A percentile compares a stretch with the other conserved stretches of the same genome.
phyloP scores from a whole-genome alignment of 2,113 vertebrate genomes.

The Malurus alboscapulatus region DNA sequence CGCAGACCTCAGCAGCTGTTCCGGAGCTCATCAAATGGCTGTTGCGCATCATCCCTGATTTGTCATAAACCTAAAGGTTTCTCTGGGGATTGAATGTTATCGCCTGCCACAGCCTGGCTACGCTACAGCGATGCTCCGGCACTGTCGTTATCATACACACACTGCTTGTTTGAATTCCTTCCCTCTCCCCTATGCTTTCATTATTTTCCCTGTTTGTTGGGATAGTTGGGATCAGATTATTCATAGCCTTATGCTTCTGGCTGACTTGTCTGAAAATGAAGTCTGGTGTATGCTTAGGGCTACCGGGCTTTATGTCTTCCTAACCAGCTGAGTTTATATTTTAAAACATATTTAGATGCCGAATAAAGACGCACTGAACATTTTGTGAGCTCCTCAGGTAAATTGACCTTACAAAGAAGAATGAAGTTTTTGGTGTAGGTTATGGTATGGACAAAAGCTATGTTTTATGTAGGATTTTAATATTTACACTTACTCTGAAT shows the following conservation, averaged over 20 bases:
- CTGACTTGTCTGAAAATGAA: background rate
- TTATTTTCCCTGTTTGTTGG: background rate
- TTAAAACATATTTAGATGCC: background rate
- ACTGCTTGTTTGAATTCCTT: background rate
- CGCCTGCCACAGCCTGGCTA: background rate
- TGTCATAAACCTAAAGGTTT: constrained; percentile 58
- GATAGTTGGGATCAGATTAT: background rate
- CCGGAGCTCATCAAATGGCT: constrained; percentile 59
- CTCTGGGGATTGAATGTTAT: constrained; percentile 47
- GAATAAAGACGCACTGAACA: background rate
- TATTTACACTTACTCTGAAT: background rate
- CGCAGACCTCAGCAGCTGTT: constrained; percentile 58
- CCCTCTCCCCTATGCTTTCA: background rate
- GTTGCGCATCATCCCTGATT: constrained; percentile 62
- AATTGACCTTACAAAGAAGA: background rate
- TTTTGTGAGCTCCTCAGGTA: background rate
- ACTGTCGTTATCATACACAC: background rate
- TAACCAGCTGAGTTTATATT: background rate
- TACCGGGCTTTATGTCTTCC: background rate
- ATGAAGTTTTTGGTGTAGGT: background rate
- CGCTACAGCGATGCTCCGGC: background rate
- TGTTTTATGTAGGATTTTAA: background rate
- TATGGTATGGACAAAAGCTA: background rate
- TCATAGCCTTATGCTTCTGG: background rate
- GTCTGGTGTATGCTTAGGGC: background rate